Evolutionary conservation across 2,888 invertebrate species (phyloP), one percentile per base, ranked within the genome.

Genomic region (Anorthoa munda): DNA sequence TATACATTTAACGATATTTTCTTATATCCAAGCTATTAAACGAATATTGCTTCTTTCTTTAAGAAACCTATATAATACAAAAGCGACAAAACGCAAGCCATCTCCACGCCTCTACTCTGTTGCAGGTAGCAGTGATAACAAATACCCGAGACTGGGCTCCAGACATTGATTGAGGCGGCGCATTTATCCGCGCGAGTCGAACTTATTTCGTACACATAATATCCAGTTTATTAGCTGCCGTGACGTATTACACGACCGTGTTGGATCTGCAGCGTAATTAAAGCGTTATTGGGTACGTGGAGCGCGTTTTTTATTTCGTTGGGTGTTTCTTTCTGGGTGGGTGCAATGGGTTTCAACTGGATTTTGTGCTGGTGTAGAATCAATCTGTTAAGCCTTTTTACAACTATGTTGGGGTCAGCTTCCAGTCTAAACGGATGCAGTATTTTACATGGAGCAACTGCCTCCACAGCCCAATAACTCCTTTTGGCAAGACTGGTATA

Each of bases 131-230:
- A 79, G 85, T 78, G 88, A 89, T 90, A 92, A 93, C 91, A 92
- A 93, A 93, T 92, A 88, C 88, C 72, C 82, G 82, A 82, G 86
- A 88, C 88, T 86, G 81, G 76, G 82, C 77, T 74, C 58, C 66
- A 83, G 94, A 93, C 94, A 85, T 94, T 94, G 94, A 94, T 93
- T 86, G 92, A 94, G 84, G 84, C 83, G 79, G 76, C 82, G 82
- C 93, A 94, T 94, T 94, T 90, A 89, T 93, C 89, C 83, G 73
- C 69, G 66, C 78, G 89, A 87, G 81, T 84, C 88, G 86, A 90
- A 90, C 87, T 86, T 86, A 87, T 90, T 89, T 85, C 86, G 87
- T 84, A 84, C 88, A 88, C 90, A 90, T 91, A 89, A 92, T 91
- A 90, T 88, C 86, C 88, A 85, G 90, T 93, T 92, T 93, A 94